Evolutionary conservation across 2,113 vertebrate species (phyloP).

Genomic region (Lepus timidus): DNA sequence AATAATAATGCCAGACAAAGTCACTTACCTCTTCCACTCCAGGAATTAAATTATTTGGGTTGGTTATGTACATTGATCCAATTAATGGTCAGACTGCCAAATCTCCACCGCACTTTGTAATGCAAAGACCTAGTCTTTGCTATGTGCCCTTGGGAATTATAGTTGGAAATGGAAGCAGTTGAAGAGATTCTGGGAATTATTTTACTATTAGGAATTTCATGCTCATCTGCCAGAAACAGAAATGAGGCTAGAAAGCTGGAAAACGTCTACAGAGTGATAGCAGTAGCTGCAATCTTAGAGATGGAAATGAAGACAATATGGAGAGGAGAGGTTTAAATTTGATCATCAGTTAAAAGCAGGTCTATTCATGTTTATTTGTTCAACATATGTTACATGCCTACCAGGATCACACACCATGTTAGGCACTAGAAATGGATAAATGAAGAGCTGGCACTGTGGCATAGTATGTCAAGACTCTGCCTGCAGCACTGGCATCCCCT

Average conservation of each 20-base stretch:
- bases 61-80: conserved; percentile 58
- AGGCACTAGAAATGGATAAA: neutral
- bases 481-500: too few relatives aligned
- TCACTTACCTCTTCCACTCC: neutral
- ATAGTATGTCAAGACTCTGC: too few relatives aligned
- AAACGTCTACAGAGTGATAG: neutral
- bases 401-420: neutral
- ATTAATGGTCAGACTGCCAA: conserved; percentile 54
- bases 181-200: conserved; percentile 67
- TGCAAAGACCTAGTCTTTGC: conserved; percentile 22
- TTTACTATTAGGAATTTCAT: conserved; percentile 36
- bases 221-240: conserved; percentile 9
- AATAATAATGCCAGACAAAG: neutral
- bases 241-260: neutral
- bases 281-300: neutral
- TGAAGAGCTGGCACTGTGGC: neutral
- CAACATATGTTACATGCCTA: neutral
- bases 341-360: neutral
- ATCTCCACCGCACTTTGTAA: conserved; percentile 8
- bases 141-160: conserved; percentile 1
- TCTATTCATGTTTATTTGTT: neutral
- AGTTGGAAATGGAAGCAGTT: conserved; percentile 62
- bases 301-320: neutral
- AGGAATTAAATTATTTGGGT: conserved; percentile 55
- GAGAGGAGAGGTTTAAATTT: neutral